Evolutionary conservation across 2,797 vertebrate genomes (phyloP).

Genomic region (Sebastes goodei): DNA sequence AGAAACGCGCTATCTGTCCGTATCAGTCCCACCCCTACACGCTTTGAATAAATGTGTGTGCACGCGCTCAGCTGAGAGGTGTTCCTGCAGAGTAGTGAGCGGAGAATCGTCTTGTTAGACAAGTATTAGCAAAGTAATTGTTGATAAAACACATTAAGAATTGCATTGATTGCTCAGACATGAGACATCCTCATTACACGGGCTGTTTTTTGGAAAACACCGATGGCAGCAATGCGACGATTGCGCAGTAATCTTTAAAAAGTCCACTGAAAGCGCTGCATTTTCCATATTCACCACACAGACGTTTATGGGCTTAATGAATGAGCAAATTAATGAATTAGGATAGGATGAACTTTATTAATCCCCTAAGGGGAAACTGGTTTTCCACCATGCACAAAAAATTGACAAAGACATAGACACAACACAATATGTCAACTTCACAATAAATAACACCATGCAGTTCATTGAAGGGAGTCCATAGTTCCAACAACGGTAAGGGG

Average conservation of each 20-base stretch:
- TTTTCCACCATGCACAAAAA: too few relatives aligned
- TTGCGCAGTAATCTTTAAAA: not conserved
- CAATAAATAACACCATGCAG: too few relatives aligned
- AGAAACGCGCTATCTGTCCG: not conserved
- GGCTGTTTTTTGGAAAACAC: not conserved
- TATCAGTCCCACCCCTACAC: not conserved
- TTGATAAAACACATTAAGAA: not conserved
- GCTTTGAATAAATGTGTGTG: not conserved
- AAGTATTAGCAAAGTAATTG: not conserved
- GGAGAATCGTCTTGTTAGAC: not conserved
- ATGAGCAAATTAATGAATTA: not conserved
- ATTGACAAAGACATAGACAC: too few relatives aligned
- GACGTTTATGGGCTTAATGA: not conserved
- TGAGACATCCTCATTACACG: not conserved
- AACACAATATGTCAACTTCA: too few relatives aligned
- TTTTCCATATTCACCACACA: not conserved
- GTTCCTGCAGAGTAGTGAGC: not conserved
- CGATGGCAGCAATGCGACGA: not conserved
- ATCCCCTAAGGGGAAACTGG: too few relatives aligned
- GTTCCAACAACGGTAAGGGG: too few relatives aligned
- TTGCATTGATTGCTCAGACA: not conserved
- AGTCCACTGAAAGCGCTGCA: not conserved
- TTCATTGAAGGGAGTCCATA: too few relatives aligned
- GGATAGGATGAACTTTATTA: too few relatives aligned
- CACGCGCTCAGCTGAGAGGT: not conserved